Evolutionary conservation across 2,888 invertebrate species (phyloP).

Genomic region (Pristionchus japonicus): DNA sequence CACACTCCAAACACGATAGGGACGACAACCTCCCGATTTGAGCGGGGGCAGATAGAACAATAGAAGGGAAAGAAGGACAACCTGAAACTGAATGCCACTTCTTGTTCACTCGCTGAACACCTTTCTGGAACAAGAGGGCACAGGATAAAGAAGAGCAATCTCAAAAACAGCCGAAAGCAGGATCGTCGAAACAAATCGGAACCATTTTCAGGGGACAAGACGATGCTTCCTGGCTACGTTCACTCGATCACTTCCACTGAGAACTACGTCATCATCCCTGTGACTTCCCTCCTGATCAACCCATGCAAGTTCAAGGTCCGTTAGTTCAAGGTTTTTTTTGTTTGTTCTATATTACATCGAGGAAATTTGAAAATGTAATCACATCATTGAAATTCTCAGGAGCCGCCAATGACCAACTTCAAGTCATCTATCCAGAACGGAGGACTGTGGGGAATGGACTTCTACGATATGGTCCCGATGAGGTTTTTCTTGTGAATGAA

Average conservation of each 20-base stretch:
- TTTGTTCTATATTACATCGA: background rate
- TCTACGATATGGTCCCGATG: constrained; percentile 74
- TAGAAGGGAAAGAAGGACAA: background rate
- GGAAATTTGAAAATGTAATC: background rate
- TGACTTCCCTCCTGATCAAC: constrained; percentile 74
- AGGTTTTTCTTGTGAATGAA: constrained; percentile 52
- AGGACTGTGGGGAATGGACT: constrained; percentile 75
- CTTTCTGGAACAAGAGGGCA: background rate
- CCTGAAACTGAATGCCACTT: constrained; percentile 19
- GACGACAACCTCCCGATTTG: background rate
- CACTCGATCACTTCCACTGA: constrained; percentile 74
- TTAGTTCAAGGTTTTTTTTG: background rate
- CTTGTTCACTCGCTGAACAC: background rate
- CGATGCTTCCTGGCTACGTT: constrained; percentile 73
- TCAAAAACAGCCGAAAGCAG: background rate
- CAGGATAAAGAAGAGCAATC: background rate
- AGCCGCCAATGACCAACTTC: constrained; percentile 71
- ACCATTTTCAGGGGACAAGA: constrained; percentile 71
- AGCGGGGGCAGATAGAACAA: background rate
- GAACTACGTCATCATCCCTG: constrained; percentile 72
- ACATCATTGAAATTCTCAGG: constrained; percentile 46
- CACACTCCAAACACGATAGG: background rate
- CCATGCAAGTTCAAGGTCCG: constrained; percentile 74
- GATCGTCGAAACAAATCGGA: background rate
- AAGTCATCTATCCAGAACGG: constrained; percentile 69